Percentiles rank a stretch among this genome's conserved stretches.
Conservation (phyloP, 2,797 vertebrate species). For the Ciconia nigra region DNA sequence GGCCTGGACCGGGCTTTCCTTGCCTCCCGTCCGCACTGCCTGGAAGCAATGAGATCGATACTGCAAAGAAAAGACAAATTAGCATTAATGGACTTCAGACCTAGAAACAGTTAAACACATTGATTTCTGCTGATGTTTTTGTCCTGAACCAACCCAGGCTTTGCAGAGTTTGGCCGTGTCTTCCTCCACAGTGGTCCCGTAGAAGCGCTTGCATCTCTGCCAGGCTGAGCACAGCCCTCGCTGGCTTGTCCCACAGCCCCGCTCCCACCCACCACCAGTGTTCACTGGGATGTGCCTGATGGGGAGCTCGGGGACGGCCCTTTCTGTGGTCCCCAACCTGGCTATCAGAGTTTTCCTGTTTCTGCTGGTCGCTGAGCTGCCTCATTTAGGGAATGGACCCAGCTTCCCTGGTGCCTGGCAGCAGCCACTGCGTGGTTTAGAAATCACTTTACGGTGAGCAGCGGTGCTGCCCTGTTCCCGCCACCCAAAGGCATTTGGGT, state of each 20-base stretch:
- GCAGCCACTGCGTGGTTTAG: not conserved
- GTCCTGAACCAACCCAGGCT: not conserved
- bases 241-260: not conserved
- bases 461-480: not conserved
- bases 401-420: no score
- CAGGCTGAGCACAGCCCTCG: not conserved
- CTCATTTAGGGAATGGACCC: rapidly evolving
- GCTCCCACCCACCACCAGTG: rapidly evolving
- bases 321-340: not conserved
- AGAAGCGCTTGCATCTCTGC: rapidly evolving
- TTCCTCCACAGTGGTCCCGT: not conserved
- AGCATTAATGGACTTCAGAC: not conserved
- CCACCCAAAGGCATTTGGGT: not conserved
- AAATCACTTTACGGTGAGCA: not conserved
- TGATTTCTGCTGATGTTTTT: not conserved
- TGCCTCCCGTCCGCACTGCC: rapidly evolving
- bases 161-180: not conserved
- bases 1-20: not conserved
- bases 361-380: not conserved
- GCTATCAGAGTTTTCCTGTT: not conserved
- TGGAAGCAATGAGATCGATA: not conserved
- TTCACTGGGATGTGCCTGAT: rapidly evolving
- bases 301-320: rapidly evolving
- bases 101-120: not conserved
- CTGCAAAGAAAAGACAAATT: not conserved